These are phyloP conservation scores for Scaptodrosophila lebanonensis DNA, from an alignment of 1,140 invertebrate species.

Conservation along the genomic window DNA sequence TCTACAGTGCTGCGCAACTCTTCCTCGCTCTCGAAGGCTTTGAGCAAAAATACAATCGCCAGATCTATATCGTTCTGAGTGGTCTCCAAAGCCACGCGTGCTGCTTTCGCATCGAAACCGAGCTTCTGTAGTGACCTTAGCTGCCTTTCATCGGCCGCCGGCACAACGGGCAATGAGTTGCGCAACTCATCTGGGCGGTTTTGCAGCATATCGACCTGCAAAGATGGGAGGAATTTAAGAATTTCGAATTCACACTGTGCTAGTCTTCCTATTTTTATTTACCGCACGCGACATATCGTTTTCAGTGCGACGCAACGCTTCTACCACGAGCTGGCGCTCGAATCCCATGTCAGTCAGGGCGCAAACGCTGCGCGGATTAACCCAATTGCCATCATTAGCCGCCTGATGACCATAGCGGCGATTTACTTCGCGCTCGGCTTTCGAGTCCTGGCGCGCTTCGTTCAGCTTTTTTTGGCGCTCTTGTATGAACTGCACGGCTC, in stretches of 20 bases:
- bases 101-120: conserved; percentile 81
- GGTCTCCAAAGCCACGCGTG: conserved; percentile 79
- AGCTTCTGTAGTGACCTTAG: conserved; percentile 78
- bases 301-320: conserved; percentile 82
- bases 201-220: conserved; percentile 64
- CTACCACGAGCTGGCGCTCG: conserved; percentile 78
- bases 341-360: conserved; percentile 84
- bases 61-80: conserved; percentile 79
- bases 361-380: conserved; percentile 77
- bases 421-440: conserved; percentile 78
- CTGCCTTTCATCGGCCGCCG: conserved; percentile 20
- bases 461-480: conserved; percentile 79
- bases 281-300: conserved; percentile 83
- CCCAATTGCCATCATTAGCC: conserved; percentile 47
- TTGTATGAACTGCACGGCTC: conserved; percentile 82
- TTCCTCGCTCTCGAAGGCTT: conserved; percentile 46
- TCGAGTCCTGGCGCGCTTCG: conserved; percentile 78
- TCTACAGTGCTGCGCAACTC: conserved; percentile 45
- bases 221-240: neutral
- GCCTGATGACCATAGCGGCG: conserved; percentile 49
- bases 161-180: conserved; percentile 15
- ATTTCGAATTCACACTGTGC: neutral
- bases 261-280: conserved; percentile 46
- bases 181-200: conserved; percentile 21
- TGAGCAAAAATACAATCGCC: conserved; percentile 80